A percentile compares a stretch with the other conserved stretches of the same genome.
These are phyloP conservation scores for Diadumene lineata DNA, from an alignment of 92 coral and sea anemone species.

Conservation along the genomic window DNA sequence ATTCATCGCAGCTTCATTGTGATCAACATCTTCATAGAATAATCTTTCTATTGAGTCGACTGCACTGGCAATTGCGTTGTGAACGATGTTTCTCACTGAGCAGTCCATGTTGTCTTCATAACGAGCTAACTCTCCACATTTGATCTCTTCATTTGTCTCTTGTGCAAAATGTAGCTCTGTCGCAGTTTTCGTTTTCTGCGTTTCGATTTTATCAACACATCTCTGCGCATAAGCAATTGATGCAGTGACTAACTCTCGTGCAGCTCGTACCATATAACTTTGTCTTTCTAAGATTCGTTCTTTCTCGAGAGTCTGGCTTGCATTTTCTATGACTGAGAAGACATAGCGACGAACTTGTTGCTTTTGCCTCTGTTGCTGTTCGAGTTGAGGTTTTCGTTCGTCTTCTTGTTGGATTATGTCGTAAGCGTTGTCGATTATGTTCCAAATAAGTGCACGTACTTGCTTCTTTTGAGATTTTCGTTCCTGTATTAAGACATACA, in stretches of 20 bases:
- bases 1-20: constrained; percentile 32
- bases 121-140: no score
- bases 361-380: constrained; percentile 5
- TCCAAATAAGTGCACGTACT: constrained; percentile 44
- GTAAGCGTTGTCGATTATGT: constrained; percentile 47
- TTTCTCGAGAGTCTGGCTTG: constrained; percentile 34
- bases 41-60: constrained; percentile 47
- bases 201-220: constrained; percentile 1
- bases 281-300: constrained; percentile 18
- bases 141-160: no score
- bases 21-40: constrained; percentile 25
- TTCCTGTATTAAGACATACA: background rate
- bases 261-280: constrained; percentile 25
- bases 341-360: constrained; percentile 31
- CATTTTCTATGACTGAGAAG: constrained; percentile 46
- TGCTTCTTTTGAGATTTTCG: constrained; percentile 33
- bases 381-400: no score
- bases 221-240: constrained; percentile 41
- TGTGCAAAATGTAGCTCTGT: no score
- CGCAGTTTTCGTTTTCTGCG: constrained; percentile 8
- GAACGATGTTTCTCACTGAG: constrained; percentile 33
- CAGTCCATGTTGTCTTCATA: constrained; percentile 29
- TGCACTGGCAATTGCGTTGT: constrained; percentile 48
- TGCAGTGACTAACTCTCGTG: constrained; percentile 34
- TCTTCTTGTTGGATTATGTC: constrained; percentile 25